phyloP scores from a whole-genome alignment of 2,888 invertebrate genomes.

The Macrostomum cliftonense region DNA sequence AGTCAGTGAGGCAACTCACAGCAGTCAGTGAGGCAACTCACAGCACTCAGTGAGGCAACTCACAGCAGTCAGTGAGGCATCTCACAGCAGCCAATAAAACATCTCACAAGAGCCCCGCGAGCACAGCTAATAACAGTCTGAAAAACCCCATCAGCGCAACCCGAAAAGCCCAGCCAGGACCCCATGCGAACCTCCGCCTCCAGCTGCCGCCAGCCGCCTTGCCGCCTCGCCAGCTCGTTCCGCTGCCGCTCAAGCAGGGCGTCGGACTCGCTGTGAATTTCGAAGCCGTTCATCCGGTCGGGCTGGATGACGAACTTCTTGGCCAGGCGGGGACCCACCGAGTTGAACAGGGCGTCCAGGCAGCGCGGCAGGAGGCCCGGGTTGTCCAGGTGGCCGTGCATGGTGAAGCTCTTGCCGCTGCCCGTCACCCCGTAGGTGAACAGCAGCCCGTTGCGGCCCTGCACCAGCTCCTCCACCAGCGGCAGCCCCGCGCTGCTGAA shows the following conservation, averaged over 20 bases:
- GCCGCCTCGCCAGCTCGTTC: slow-evolving; percentile 22
- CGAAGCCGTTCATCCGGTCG: slow-evolving; percentile 79
- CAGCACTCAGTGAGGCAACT: too few species aligned
- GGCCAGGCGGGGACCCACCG: slow-evolving; percentile 43
- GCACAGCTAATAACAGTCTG: too few species aligned
- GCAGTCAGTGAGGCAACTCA: too few species aligned
- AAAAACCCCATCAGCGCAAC: too few species aligned
- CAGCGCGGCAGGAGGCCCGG: slow-evolving; percentile 71
- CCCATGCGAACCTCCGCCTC: slow-evolving; percentile 2
- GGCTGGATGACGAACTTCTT: slow-evolving; percentile 48
- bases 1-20: too few species aligned
- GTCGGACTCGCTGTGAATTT: slow-evolving; percentile 67
- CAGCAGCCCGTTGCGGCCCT: slow-evolving; percentile 71
- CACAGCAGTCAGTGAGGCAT: too few species aligned
- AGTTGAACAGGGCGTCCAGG: slow-evolving; percentile 76
- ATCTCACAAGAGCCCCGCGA: too few species aligned
- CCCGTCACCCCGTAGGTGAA: slow-evolving; percentile 96
- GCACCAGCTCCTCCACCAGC: slow-evolving; percentile 58
- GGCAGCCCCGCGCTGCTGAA: slow-evolving; percentile 67
- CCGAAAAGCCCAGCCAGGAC: too few species aligned
- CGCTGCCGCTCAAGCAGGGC: slow-evolving; percentile 46
- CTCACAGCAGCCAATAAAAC: too few species aligned
- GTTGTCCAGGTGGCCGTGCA: slow-evolving; percentile 55
- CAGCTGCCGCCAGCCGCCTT: neutral
- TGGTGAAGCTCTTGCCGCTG: slow-evolving; percentile 83